Evolutionary conservation across 37 sponge, comb jelly and placozoan genomes (phyloP).

Genomic region (Crambe crambe): DNA sequence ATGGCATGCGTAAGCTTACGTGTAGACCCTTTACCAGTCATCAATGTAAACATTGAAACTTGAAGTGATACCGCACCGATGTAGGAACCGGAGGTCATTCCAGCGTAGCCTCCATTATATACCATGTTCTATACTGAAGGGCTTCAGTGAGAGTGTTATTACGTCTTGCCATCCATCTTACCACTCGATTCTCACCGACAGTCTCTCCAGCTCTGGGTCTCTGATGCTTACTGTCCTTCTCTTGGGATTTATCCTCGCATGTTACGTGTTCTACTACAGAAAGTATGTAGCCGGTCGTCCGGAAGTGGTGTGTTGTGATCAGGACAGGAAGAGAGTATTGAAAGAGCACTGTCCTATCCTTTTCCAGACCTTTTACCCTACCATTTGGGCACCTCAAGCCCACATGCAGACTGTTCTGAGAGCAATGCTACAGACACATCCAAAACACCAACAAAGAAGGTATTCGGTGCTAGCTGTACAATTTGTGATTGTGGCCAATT

Average conservation of each 20-base stretch:
- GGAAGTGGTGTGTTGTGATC: conserved; percentile 41
- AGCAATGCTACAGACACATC: conserved; percentile 28
- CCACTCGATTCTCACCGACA: too few relatives aligned
- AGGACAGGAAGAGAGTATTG: conserved; percentile 4
- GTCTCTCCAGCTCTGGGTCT: too few relatives aligned
- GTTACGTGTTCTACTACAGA: background rate
- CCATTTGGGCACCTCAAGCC: conserved; percentile 61
- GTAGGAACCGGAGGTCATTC: too few relatives aligned
- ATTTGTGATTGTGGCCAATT: background rate
- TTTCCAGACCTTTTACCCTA: conserved; percentile 46
- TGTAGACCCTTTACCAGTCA: too few relatives aligned
- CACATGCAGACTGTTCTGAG: conserved; percentile 65
- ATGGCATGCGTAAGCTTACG: too few relatives aligned
- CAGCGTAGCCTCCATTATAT: too few relatives aligned
- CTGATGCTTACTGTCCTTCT: background rate
- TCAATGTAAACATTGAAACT: too few relatives aligned
- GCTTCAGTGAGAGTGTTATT: too few relatives aligned
- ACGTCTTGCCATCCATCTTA: too few relatives aligned
- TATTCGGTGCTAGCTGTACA: background rate
- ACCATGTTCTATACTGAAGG: too few relatives aligned
- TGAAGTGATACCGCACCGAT: too few relatives aligned
- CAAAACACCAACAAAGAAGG: background rate
- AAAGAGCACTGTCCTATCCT: conserved; percentile 48
- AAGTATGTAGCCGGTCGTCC: conserved; percentile 21
- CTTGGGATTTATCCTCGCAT: background rate